A percentile compares a stretch with the other conserved stretches of the same genome.
These are phyloP conservation scores for zebrafish (Danio rerio) DNA, from an alignment of 2,113 vertebrate genomes.

Conservation along the genomic window DNA sequence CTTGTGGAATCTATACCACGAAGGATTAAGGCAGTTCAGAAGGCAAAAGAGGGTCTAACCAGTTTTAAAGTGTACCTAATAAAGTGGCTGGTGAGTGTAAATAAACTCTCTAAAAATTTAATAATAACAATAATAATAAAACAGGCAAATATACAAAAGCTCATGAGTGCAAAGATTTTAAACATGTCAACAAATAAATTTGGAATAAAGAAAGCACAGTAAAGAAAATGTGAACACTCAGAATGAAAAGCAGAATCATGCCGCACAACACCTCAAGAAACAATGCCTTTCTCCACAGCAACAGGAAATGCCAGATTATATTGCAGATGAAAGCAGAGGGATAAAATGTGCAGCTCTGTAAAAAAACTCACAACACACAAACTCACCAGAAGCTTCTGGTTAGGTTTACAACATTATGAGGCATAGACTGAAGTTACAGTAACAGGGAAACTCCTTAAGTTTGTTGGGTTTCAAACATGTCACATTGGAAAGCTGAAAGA, in stretches of 20 bases:
- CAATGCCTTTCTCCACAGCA: conserved; percentile 71
- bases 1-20: no score
- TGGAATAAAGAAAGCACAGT: conserved; percentile 46
- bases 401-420: not conserved
- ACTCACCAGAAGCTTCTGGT: not conserved
- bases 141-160: not conserved
- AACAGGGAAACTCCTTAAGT: not conserved
- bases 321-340: conserved; percentile 48
- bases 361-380: not conserved
- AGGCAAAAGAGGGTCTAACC: no score
- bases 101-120: no score
- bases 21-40: no score
- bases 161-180: not conserved
- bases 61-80: no score
- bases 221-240: not conserved
- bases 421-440: not conserved
- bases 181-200: not conserved
- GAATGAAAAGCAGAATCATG: conserved; percentile 48
- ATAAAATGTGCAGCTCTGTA: conserved; percentile 36
- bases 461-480: conserved; percentile 12
- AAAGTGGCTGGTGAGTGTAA: no score
- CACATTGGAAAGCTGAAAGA: not conserved
- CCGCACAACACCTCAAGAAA: conserved; percentile 68
- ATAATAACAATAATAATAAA: not conserved
- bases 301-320: conserved; percentile 80